phyloP scores from a whole-genome alignment of 64 coral and sea anemone genomes.

The Montipora sp. region DNA sequence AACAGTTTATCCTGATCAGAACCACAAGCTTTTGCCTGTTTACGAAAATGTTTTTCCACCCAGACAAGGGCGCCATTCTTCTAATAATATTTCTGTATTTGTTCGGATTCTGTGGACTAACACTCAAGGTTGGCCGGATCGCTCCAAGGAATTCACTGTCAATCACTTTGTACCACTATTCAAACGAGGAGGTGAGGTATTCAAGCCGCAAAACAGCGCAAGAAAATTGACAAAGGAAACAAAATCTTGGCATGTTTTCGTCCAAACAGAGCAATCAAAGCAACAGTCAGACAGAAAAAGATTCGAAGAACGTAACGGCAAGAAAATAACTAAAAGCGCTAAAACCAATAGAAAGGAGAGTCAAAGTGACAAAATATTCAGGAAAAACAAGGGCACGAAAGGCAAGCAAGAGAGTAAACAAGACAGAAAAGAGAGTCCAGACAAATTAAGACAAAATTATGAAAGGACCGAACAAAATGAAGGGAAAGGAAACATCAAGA shows the following conservation, averaged over 20 bases:
- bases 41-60: slow-evolving; percentile 55
- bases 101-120: slow-evolving; percentile 39
- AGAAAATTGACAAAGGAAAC: no score
- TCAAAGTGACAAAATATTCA: no score
- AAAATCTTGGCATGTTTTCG: no score
- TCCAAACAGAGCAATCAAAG: no score
- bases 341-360: no score
- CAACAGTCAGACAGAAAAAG: no score
- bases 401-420: background rate
- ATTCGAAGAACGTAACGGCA: no score
- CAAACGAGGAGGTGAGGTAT: no score
- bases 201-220: no score
- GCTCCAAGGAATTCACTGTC: slow-evolving; percentile 32
- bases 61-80: background rate
- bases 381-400: no score
- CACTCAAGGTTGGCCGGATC: slow-evolving; percentile 13
- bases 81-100: background rate
- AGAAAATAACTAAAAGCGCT: no score
- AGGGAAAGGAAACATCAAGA: background rate
- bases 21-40: slow-evolving; percentile 2
- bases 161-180: slow-evolving; percentile 42
- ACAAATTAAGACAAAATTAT: no score
- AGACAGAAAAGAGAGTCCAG: background rate
- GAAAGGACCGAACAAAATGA: background rate
- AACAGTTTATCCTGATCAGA: slow-evolving; percentile 57